Percentiles rank a stretch among this genome's conserved stretches.
These are phyloP conservation scores for Guaruba guarouba DNA, from an alignment of 2,113 vertebrate genomes.

Conservation along the genomic window DNA sequence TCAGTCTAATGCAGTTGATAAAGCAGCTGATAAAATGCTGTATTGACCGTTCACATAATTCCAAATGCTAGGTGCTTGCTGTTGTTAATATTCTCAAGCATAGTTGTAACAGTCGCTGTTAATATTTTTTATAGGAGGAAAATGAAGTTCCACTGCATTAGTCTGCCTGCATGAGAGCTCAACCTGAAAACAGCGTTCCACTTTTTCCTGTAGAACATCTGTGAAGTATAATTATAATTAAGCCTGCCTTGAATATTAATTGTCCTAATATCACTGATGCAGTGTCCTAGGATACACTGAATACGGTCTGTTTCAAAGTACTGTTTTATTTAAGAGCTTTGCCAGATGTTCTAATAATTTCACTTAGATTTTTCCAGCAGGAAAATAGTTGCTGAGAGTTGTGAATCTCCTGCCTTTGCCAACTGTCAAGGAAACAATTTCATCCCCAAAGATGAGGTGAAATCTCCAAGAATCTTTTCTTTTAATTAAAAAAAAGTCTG, in stretches of 20 bases:
- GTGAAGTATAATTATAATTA: slow-evolving; percentile 66
- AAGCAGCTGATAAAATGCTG: neutral
- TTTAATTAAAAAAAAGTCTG: neutral
- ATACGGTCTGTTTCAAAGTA: slow-evolving; percentile 57
- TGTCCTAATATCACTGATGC: slow-evolving; percentile 60
- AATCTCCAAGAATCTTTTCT: neutral
- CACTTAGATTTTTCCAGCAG: slow-evolving; percentile 63
- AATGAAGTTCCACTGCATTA: neutral
- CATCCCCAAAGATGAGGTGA: slow-evolving; percentile 33
- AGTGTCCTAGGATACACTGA: slow-evolving; percentile 54
- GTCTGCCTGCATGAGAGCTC: slow-evolving; percentile 38
- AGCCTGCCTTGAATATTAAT: slow-evolving; percentile 69
- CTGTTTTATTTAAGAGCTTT: slow-evolving; percentile 64
- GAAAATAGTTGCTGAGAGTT: slow-evolving; percentile 64
- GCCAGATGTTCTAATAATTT: slow-evolving; percentile 71
- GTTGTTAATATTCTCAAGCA: neutral
- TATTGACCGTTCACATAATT: neutral
- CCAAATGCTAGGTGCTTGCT: neutral
- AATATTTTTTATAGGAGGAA: neutral
- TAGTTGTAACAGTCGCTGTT: neutral
- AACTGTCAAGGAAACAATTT: slow-evolving; percentile 59
- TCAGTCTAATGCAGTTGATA: neutral
- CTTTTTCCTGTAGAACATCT: slow-evolving; percentile 56
- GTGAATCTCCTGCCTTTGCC: slow-evolving; percentile 46
- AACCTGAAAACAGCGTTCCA: slow-evolving; percentile 35